Evolutionary conservation across 2,113 vertebrate species (phyloP).

Genomic region (Chloebia gouldiae): DNA sequence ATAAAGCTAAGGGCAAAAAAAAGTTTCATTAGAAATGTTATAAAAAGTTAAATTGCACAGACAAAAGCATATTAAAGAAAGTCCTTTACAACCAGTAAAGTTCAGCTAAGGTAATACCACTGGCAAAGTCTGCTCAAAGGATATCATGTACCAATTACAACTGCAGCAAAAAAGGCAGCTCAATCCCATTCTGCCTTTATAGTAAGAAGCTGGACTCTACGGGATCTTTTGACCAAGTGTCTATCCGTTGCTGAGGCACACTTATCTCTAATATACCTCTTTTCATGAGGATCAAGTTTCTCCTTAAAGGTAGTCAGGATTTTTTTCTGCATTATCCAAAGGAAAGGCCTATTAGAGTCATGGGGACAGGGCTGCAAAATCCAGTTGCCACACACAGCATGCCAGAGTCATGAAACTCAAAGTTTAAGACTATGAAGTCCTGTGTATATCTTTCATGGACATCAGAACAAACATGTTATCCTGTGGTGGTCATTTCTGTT

Average conservation of each 20-base stretch:
- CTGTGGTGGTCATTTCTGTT: background rate
- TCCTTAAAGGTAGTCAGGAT: background rate
- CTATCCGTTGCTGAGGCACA: background rate
- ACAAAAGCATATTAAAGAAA: background rate
- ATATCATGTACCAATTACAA: background rate
- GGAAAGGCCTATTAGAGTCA: background rate
- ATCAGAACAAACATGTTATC: background rate
- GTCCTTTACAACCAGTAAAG: background rate
- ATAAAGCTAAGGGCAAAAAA: slow-evolving; percentile 13
- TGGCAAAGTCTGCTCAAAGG: background rate
- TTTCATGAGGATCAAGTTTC: background rate
- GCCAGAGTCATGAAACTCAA: background rate
- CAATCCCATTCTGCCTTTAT: background rate
- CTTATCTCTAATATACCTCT: background rate
- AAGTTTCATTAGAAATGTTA: slow-evolving; percentile 1
- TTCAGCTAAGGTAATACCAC: background rate
- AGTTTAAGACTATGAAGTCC: background rate
- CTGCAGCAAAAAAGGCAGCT: background rate
- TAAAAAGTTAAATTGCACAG: background rate
- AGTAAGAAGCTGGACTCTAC: background rate
- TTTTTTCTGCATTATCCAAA: background rate
- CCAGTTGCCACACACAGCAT: background rate
- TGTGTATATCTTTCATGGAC: rapidly evolving
- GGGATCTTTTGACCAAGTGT: rapidly evolving
- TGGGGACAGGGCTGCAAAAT: background rate